Base-by-base conservation (phyloP, 92 coral and sea anemone genomes). In the Epizoanthus fatuus region DNA sequence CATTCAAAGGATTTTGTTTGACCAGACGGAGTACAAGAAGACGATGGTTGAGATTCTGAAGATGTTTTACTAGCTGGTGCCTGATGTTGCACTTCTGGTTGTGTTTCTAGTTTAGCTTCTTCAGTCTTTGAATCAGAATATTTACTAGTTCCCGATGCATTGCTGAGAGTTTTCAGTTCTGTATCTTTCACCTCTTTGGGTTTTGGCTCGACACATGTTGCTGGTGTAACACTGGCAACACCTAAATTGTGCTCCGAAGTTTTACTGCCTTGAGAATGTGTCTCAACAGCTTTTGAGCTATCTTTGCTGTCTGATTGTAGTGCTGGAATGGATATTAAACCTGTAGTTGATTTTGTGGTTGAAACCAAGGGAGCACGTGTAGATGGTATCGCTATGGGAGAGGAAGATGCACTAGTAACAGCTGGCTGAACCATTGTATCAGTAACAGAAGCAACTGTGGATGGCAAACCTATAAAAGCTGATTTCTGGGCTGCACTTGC, bases 51-150 rank as follows among this genome's bases (percentile, higher is more conserved):
- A 58, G 82, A 60, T 7, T 1, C 53, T 49, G 53, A 49, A 1
- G 53, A 49, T 49, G 1, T 0, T 8, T 49, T 49, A 49, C 13
- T 49, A 42, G 39, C 7, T 3, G 20, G 22, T 12, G 3, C 5
- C 68, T 60, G 65, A 69, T 7, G 69, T 40, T 55, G 60, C 52
- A 75, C 63, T 5, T 77, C 57, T 59, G n/a, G 15, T 20, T 77
- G 39, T 59, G 62, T 40, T 4, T 42, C 51, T 0, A 40, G 25
- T 39, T 2, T 42, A 40, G 70, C 40, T 29, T 9, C 65, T 42
- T 42, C 69, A 11, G 38, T 4, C 10, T 40, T 49, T 44, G 57
- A 59, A 19, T 60, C 38, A 12, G 82, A 42, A 40, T 38, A 38
- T 75, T 37, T 39, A 22, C 39, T 20, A 7, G 63, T 55, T 9